Base-by-base conservation (phyloP, 2,888 invertebrate genomes). In the Mythimna ferrago region DNA sequence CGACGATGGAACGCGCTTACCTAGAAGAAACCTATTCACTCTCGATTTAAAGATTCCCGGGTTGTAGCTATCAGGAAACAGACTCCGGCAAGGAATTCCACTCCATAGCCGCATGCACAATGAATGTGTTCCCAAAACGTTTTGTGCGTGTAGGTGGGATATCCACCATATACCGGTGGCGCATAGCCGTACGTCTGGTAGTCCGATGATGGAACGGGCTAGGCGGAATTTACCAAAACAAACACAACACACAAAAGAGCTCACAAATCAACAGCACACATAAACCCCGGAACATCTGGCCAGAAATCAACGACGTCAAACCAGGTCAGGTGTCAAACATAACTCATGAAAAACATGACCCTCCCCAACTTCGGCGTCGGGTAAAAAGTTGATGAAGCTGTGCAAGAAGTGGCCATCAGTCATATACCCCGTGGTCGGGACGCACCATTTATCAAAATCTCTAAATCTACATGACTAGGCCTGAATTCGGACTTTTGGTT, bases 381-480 rank as follows among this genome's bases (percentile, higher is more conserved):
- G 83, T 86, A 89, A 91, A 92, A 91, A 92, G 83, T 89, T 87
- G 83, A 80, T 80, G 80, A 72, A 83, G 77, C 85, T 81, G 68
- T 74, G 76, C 88, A 92, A 92, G 90, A 92, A 91, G 82, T 65
- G 82, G 82, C 85, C 89, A 92, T 93, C 92, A 92, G 86, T 92
- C 92, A 91, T 88, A 81, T 70, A 82, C 83, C 77, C 86, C 78
- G 86, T 92, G 92, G 85, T 66, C 60, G 68, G 73, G 92, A 92
- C 92, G 79, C 81, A 80, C 86, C 90, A 89, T 93, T 92, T 89
- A 92, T 93, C 92, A 92, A 73, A 71, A 66, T 80, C 71, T 86
- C 81, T 74, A 84, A 77, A 82, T 84, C 80, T 77, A 80, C 86
- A 86, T 87, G 87, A 88, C 81, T 84, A 60, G 80, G 78, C 85